Conservation (phyloP, 2,797 vertebrate genomes). For the Danionella dracula region DNA sequence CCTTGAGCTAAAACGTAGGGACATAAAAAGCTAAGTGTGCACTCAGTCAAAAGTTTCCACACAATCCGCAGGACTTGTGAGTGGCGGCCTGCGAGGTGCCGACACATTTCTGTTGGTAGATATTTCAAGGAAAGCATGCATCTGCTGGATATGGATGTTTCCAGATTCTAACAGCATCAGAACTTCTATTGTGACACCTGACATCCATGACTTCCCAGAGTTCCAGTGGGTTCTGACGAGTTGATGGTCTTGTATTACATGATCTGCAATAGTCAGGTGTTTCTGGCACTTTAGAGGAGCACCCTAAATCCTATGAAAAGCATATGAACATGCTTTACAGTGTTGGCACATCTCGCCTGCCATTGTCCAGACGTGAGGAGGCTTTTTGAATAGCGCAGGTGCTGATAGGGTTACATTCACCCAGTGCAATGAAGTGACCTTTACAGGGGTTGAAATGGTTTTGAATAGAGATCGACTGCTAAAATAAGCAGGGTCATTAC, state of each 20-base stretch:
- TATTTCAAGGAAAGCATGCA: constrained; percentile 36
- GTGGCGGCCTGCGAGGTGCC: constrained; percentile 2
- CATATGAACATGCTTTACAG: neutral
- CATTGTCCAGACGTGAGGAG: neutral
- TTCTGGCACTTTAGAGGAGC: constrained; percentile 7
- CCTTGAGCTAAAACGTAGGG: constrained; percentile 17
- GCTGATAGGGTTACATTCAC: constrained; percentile 3
- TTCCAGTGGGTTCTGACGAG: neutral
- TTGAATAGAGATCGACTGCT: constrained; percentile 8
- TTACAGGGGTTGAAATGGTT: neutral
- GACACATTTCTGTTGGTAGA: constrained; percentile 25
- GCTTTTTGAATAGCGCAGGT: neutral
- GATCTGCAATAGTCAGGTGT: neutral
- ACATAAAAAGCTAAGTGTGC: constrained; percentile 32
- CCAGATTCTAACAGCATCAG: constrained; percentile 26
- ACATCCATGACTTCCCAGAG: constrained; percentile 21
- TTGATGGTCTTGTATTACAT: constrained; percentile 26
- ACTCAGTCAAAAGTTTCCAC: constrained; percentile 31
- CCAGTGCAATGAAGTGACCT: constrained; percentile 26
- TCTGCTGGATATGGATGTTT: constrained; percentile 2
- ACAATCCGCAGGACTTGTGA: constrained; percentile 28
- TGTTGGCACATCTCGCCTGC: neutral
- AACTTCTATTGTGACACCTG: neutral
- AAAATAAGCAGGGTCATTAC: constrained; percentile 4
- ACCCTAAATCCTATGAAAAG: neutral